These are phyloP conservation scores for Rapana venosa DNA, from an alignment of 2,888 invertebrate species.

Conservation along the genomic window DNA sequence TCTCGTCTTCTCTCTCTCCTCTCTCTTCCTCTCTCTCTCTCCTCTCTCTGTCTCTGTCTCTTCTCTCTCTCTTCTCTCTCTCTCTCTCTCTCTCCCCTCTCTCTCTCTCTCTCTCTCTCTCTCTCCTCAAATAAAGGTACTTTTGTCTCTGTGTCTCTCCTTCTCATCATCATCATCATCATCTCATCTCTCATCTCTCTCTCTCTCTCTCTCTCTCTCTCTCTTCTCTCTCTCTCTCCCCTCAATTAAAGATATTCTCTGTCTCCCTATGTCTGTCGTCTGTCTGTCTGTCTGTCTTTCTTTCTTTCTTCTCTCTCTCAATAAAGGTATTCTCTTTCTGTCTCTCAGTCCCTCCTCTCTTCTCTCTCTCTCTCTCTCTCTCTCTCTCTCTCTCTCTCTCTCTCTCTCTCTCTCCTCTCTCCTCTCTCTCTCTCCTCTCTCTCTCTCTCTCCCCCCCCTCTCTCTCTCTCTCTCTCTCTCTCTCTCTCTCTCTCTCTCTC, in stretches of 20 bases:
- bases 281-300: constrained; percentile 15
- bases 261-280: not conserved
- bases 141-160: not conserved
- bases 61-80: not conserved
- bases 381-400: not conserved
- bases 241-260: too few relatives aligned
- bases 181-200: not conserved
- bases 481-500: not conserved
- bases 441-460: not conserved
- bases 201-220: constrained; percentile 13
- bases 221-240: constrained; percentile 3
- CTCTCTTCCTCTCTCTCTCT: too few relatives aligned
- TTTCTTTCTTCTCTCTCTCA: not conserved
- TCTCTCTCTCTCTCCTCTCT: not conserved
- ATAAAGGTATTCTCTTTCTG: not conserved
- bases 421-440: not conserved
- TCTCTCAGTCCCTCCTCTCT: not conserved
- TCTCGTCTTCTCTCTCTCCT: too few relatives aligned
- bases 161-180: not conserved
- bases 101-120: constrained; percentile 10
- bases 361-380: not conserved
- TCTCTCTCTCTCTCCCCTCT: not conserved
- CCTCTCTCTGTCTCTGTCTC: too few relatives aligned
- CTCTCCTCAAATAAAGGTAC: too few relatives aligned
- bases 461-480: not conserved